Conservation (phyloP, 2,113 vertebrate species). For the Cyphomyrus discorhynchus region DNA sequence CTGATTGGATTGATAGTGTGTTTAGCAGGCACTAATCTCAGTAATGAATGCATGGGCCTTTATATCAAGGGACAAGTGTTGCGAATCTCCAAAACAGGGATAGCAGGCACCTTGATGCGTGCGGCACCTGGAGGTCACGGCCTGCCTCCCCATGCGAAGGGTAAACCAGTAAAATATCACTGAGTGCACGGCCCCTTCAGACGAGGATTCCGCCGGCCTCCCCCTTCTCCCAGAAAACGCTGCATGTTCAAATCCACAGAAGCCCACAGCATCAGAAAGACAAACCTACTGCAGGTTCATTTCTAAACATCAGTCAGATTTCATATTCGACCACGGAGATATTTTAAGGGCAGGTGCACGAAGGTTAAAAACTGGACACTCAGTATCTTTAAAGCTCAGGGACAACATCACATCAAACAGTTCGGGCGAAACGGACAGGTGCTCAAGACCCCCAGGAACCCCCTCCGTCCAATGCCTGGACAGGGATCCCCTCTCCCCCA, state of each 20-base stretch:
- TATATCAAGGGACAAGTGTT: background rate
- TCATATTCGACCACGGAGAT: background rate
- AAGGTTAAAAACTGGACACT: background rate
- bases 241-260: background rate
- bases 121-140: background rate
- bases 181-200: background rate
- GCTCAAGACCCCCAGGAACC: background rate
- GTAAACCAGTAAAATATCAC: background rate
- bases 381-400: background rate
- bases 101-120: background rate
- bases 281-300: background rate
- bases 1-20: background rate
- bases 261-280: background rate
- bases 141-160: background rate
- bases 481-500: background rate
- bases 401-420: background rate
- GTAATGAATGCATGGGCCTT: background rate
- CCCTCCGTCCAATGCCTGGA: background rate
- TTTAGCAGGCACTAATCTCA: background rate
- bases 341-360: background rate
- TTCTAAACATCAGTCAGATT: background rate
- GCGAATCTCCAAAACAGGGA: background rate
- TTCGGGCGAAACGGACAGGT: background rate
- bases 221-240: background rate
- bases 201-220: background rate